Evolutionary conservation across 2,888 invertebrate genomes (phyloP).

Genomic region (Shargacucullia verbasci): DNA sequence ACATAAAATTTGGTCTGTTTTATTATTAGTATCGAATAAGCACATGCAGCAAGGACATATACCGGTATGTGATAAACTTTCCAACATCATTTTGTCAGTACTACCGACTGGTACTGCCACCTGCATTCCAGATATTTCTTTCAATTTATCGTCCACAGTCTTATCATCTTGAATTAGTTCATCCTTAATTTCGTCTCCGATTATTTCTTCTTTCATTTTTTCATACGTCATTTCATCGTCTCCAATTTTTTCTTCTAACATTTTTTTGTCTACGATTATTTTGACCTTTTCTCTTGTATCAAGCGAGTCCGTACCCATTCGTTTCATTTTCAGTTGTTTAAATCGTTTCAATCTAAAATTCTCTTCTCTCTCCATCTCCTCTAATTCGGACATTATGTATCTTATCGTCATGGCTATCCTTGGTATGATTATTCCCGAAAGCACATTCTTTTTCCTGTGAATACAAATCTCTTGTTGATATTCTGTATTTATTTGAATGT

Average conservation of each 20-base stretch:
- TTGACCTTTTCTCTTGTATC: neutral
- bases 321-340: constrained; percentile 45
- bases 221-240: neutral
- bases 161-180: too few relatives aligned
- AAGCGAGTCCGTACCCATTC: too few relatives aligned
- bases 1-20: constrained; percentile 12
- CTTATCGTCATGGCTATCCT: constrained; percentile 53
- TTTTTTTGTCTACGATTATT: neutral
- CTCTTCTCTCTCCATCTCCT: constrained; percentile 59
- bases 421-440: constrained; percentile 61
- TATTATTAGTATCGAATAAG: constrained; percentile 3
- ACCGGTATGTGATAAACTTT: neutral
- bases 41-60: constrained; percentile 23
- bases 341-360: constrained; percentile 66
- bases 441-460: constrained; percentile 68
- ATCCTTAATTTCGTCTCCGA: neutral
- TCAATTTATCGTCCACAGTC: too few relatives aligned
- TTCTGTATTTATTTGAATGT: constrained; percentile 5
- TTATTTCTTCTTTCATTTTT: neutral
- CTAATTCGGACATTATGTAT: constrained; percentile 62
- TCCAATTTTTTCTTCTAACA: neutral
- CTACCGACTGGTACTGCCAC: too few relatives aligned
- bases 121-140: too few relatives aligned
- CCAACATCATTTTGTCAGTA: neutral
- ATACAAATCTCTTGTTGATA: constrained; percentile 49